A percentile compares a stretch with the other conserved stretches of the same genome.
Conservation (phyloP, 2,797 vertebrate genomes). For the Macrochelys suwanniensis region DNA sequence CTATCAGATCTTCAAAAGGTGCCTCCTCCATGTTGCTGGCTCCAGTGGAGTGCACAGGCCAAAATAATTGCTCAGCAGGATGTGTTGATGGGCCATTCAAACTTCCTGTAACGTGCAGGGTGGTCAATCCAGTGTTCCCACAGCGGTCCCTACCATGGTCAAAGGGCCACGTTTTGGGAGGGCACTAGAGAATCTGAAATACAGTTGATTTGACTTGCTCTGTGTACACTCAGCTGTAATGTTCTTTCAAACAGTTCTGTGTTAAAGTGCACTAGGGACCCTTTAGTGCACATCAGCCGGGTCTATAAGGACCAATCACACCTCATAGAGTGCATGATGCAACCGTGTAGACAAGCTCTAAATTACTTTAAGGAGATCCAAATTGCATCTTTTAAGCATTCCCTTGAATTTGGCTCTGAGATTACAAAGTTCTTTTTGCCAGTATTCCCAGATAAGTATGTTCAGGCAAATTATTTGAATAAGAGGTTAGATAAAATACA, state of each 20-base stretch:
- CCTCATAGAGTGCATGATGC: neutral
- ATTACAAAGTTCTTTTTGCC: neutral
- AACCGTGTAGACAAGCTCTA: neutral
- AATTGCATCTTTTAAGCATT: neutral
- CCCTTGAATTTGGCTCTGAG: neutral
- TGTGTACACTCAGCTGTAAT: neutral
- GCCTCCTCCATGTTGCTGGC: too few species aligned
- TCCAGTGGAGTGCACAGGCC: too few species aligned
- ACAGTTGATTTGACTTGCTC: neutral
- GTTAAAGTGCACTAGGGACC: neutral
- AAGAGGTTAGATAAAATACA: neutral
- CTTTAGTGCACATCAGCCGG: neutral
- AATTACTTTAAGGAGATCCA: neutral
- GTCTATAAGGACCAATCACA: neutral
- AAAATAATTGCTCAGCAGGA: too few species aligned
- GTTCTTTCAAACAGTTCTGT: neutral
- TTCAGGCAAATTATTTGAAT: accelerated
- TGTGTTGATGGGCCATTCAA: too few species aligned
- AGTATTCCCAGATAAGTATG: accelerated
- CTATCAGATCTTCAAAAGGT: neutral
- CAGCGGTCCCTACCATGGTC: too few species aligned
- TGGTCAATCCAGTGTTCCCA: too few species aligned
- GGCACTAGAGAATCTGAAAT: too few species aligned
- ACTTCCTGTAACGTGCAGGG: too few species aligned
- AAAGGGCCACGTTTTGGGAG: too few species aligned